phyloP scores from a whole-genome alignment of 2,113 vertebrate genomes.

The Vulpes ferrilata region DNA sequence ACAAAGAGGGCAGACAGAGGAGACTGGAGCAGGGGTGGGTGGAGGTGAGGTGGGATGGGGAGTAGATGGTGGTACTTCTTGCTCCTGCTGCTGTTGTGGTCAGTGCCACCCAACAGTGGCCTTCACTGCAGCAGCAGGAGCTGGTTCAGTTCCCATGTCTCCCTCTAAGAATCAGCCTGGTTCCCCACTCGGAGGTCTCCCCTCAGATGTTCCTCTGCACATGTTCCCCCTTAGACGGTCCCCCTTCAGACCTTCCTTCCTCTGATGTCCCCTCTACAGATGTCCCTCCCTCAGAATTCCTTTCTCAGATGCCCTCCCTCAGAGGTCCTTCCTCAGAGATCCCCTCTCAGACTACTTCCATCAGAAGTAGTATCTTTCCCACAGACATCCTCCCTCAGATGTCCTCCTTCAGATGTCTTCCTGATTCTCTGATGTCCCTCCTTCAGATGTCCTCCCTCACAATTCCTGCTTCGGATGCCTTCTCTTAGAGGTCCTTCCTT shows the following conservation, averaged over 20 bases:
- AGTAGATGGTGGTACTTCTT: background rate
- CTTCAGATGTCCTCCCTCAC: background rate
- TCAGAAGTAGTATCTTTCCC: too few species aligned
- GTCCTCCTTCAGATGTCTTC: background rate
- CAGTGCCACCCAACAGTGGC: too few species aligned
- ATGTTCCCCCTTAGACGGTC: background rate
- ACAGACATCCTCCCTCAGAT: background rate
- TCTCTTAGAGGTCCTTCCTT: too few species aligned
- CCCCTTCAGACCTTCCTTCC: background rate
- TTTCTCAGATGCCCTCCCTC: background rate
- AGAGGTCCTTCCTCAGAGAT: background rate
- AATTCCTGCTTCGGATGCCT: background rate
- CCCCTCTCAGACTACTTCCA: background rate
- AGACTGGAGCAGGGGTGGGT: background rate
- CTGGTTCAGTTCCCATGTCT: background rate
- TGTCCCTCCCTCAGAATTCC: background rate
- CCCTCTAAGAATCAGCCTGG: background rate
- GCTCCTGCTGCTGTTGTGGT: background rate
- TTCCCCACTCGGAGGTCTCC: background rate
- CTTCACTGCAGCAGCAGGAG: background rate
- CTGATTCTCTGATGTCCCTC: background rate
- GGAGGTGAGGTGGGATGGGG: background rate
- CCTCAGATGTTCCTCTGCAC: background rate
- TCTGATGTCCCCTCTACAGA: background rate
- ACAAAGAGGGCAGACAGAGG: background rate